Base-by-base conservation (phyloP, 2,797 vertebrate genomes). In the Xyrichtys novacula region DNA sequence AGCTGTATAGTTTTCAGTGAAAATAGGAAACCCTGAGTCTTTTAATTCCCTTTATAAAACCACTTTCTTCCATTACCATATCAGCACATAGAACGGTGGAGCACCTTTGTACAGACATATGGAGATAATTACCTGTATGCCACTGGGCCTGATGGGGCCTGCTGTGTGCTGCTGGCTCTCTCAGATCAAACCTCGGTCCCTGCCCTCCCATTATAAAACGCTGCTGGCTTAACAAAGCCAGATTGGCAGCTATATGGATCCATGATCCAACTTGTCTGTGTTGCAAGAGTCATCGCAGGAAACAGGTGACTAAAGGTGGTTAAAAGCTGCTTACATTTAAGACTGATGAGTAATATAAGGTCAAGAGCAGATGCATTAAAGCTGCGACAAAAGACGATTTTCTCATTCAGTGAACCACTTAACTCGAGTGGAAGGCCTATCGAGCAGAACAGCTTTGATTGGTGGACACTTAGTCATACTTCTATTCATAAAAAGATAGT, bases 221-320 rank as follows among this genome's bases (percentile, higher is more conserved):
- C 49, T 61, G 58, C n/a, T 0, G 49, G 43, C 29, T 67, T 60
- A 31, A 61, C 65, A 65, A 39, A 76, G 44, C 57, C 71, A 68
- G 60, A 74, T 70, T 47, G 75, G 74, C 63, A 71, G 78, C 48
- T 60, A 9, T 14, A 48, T 6, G 20, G 55, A 48, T 70, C 78
- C 72, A 34, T 64, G 81, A 85, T 65, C 34, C 64, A 62, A 87
- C 85, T 69, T 76, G 80, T 77, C 62, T 19, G 28, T 57, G 63
- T 63, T 71, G 49, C 50, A 43, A 53, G 20, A 78, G 34, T 76
- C 31, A 25, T 61, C 40, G 22, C 47, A 72, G 78, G 74, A 83
- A 85, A 52, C 28, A 15, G 36, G 40, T 54, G 29, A 70, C 16
- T n/a, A n/a, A n/a, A n/a, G 61, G 1, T 44, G 2, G 26, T 22